Conservation (phyloP, 2,888 invertebrate species). For the Tachina grossa region DNA sequence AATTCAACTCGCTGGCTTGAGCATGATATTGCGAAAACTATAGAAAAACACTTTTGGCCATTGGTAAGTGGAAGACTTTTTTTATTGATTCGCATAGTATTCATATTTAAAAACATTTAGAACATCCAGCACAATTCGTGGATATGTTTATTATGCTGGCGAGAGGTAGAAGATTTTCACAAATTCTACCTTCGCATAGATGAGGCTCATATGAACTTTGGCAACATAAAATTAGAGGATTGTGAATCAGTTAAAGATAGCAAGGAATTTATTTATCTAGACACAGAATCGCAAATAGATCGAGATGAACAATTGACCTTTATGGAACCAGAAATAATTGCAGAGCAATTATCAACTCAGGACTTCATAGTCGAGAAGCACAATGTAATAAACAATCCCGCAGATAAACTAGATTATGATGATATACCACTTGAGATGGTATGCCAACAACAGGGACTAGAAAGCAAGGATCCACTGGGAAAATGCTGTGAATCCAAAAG, state of each 20-base stretch:
- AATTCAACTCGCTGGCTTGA: constrained; percentile 50
- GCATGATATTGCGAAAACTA: constrained; percentile 12
- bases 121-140: not conserved
- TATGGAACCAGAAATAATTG: constrained; percentile 12
- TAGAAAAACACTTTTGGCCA: constrained; percentile 60
- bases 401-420: constrained; percentile 28
- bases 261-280: not conserved
- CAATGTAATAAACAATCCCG: not conserved
- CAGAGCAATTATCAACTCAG: not conserved
- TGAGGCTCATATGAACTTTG: constrained; percentile 44
- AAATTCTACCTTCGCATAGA: constrained; percentile 60
- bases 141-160: constrained; percentile 57
- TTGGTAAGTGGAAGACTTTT: constrained; percentile 25
- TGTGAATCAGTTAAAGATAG: not conserved
- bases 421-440: constrained; percentile 13
- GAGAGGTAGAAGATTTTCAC: constrained; percentile 48
- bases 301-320: not conserved
- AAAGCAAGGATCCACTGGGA: constrained; percentile 34
- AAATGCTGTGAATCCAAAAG: constrained; percentile 15
- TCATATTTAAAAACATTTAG: not conserved
- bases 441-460: constrained; percentile 10
- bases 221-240: constrained; percentile 41
- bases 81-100: not conserved
- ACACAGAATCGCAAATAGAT: constrained; percentile 38
- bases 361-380: not conserved